Evolutionary conservation across 53 echinoderm and acorn worm genomes (phyloP).

Genomic region (Zoroaster sp.): DNA sequence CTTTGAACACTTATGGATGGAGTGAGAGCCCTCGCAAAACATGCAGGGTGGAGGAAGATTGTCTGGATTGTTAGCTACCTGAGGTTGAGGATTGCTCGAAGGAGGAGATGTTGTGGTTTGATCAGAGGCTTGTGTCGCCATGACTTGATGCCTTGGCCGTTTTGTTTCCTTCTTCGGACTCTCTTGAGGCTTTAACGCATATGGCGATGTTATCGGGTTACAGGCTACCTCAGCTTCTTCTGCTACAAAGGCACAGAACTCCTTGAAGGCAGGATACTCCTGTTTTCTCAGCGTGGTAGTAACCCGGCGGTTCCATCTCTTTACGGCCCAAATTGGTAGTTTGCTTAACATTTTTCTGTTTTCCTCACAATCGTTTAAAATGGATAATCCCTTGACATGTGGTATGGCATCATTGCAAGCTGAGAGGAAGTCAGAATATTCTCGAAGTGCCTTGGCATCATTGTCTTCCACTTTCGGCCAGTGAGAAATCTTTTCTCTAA

Average conservation of each 20-base stretch:
- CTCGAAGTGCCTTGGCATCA: slow-evolving; percentile 56
- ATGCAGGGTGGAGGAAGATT: slow-evolving; percentile 5
- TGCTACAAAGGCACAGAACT: slow-evolving; percentile 45
- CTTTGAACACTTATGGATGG: slow-evolving; percentile 20
- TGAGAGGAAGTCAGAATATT: slow-evolving; percentile 56
- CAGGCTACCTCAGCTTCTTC: slow-evolving; percentile 69
- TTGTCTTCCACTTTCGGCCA: slow-evolving; percentile 59
- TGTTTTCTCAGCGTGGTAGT: slow-evolving; percentile 29
- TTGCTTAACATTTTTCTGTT: slow-evolving; percentile 56
- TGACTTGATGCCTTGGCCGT: too few species aligned
- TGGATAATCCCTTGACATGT: slow-evolving; percentile 38
- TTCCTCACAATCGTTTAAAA: slow-evolving; percentile 69
- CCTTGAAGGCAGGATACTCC: slow-evolving; percentile 39
- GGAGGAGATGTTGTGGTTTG: background rate
- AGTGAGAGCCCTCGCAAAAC: slow-evolving; percentile 48
- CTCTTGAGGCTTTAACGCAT: background rate
- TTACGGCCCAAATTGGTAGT: slow-evolving; percentile 53
- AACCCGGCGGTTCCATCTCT: slow-evolving; percentile 65
- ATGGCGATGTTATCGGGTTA: slow-evolving; percentile 63
- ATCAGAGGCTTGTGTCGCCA: background rate
- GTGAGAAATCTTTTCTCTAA: slow-evolving; percentile 43
- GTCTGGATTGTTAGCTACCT: background rate
- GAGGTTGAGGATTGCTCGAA: background rate
- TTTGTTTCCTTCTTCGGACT: background rate
- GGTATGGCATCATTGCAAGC: slow-evolving; percentile 71